Percentiles rank a stretch among this genome's conserved stretches.
Conservation (phyloP, 2,888 invertebrate species). For the Pristionchus japonicus region DNA sequence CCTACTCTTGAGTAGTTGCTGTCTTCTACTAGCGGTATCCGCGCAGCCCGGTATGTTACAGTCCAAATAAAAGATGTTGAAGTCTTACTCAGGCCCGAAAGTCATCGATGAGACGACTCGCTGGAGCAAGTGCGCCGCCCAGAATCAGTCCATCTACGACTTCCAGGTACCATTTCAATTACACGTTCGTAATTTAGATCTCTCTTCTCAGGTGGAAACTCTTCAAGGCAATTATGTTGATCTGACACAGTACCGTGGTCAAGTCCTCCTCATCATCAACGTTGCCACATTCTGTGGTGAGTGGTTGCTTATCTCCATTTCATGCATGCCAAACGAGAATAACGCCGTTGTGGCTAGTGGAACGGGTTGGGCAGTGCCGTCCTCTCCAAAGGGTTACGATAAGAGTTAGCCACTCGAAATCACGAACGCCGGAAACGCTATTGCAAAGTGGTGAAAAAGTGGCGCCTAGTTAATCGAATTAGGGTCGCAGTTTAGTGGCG, state of each 20-base stretch:
- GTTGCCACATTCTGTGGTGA: constrained; percentile 74
- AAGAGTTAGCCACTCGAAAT: neutral
- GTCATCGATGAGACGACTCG: constrained; percentile 73
- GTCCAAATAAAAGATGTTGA: no score
- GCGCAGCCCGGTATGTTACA: constrained; percentile 14
- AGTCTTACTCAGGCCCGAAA: constrained; percentile 62
- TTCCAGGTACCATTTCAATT: constrained; percentile 57
- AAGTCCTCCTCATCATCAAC: constrained; percentile 72
- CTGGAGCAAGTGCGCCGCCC: constrained; percentile 69
- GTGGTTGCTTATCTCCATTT: constrained; percentile 28
- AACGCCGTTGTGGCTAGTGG: neutral
- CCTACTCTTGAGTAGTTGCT: constrained; percentile 7
- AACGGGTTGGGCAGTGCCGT: neutral
- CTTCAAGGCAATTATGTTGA: constrained; percentile 73
- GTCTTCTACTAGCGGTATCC: neutral
- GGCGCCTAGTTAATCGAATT: neutral
- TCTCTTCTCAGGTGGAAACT: constrained; percentile 64
- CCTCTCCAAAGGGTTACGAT: neutral
- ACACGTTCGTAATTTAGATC: neutral
- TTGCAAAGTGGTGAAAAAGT: neutral
- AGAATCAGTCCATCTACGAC: constrained; percentile 73
- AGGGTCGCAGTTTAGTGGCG: neutral
- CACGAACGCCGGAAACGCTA: neutral
- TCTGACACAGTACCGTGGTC: constrained; percentile 71
- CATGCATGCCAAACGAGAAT: neutral